These are phyloP conservation scores for Melanotaenia boesemani DNA, from an alignment of 2,797 vertebrate genomes.

Conservation along the genomic window DNA sequence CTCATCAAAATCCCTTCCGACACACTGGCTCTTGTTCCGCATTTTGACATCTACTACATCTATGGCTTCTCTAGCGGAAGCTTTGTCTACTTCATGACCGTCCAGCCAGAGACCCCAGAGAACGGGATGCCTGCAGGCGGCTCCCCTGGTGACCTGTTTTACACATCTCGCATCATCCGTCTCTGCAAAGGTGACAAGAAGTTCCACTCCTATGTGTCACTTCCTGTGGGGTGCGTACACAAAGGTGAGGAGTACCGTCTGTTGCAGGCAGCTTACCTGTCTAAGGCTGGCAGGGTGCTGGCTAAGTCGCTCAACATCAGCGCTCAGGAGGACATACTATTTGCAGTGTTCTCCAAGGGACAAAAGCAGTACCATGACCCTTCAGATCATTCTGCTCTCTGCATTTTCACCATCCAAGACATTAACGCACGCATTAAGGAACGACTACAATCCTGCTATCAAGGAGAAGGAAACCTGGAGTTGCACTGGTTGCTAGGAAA, in stretches of 20 bases:
- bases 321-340: conserved; percentile 92
- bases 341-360: conserved; percentile 96
- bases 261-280: conserved; percentile 93
- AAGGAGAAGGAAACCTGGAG: conserved; percentile 97
- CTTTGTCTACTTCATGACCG: conserved; percentile 97
- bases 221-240: conserved; percentile 93
- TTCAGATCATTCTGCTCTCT: conserved; percentile 93
- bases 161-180: conserved; percentile 95
- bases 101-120: conserved; percentile 96
- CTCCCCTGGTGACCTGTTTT: conserved; percentile 92
- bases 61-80: conserved; percentile 95
- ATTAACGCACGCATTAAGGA: conserved; percentile 95
- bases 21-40: conserved; percentile 93
- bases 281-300: conserved; percentile 91
- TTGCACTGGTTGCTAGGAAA: conserved; percentile 99
- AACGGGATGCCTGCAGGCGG: conserved; percentile 90
- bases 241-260: conserved; percentile 93
- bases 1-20: conserved; percentile 99
- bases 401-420: conserved; percentile 92
- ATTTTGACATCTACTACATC: conserved; percentile 98
- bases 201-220: conserved; percentile 98
- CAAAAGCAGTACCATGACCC: conserved; percentile 97
- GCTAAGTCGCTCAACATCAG: conserved; percentile 92
- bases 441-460: conserved; percentile 97
- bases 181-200: conserved; percentile 98